These are phyloP conservation scores for Rhagonycha fulva DNA, from an alignment of 2,888 invertebrate genomes.

Conservation along the genomic window DNA sequence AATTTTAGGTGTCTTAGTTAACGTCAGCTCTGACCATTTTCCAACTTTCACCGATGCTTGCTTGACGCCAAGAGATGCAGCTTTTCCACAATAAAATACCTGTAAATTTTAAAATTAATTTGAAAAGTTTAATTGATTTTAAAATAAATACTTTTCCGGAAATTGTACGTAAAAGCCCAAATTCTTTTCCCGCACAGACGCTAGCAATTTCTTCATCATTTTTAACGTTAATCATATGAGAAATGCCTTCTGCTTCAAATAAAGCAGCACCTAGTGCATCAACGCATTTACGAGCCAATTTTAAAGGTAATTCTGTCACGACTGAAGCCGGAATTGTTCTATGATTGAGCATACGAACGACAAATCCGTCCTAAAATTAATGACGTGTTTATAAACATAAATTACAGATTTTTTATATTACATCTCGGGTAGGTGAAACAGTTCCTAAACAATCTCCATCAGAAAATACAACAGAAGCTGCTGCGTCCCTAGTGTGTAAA, in stretches of 20 bases:
- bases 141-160: constrained; percentile 73
- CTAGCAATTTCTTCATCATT: constrained; percentile 77
- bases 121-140: constrained; percentile 7
- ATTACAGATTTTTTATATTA: neutral
- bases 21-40: constrained; percentile 66
- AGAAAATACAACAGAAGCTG: constrained; percentile 68
- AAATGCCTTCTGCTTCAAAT: constrained; percentile 68
- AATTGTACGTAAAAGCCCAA: constrained; percentile 81
- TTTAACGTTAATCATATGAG: constrained; percentile 48
- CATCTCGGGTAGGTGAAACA: constrained; percentile 80
- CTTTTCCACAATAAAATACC: constrained; percentile 88
- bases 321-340: constrained; percentile 61
- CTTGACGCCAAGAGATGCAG: constrained; percentile 84
- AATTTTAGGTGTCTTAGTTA: constrained; percentile 73
- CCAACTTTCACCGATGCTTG: constrained; percentile 57
- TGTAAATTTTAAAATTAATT: constrained; percentile 41
- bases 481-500: constrained; percentile 54
- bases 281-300: constrained; percentile 78
- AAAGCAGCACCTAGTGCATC: constrained; percentile 74
- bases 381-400: neutral
- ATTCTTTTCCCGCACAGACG: constrained; percentile 88
- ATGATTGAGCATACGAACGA: constrained; percentile 74
- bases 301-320: constrained; percentile 71
- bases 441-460: constrained; percentile 81
- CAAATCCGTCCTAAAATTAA: constrained; percentile 71